Percentiles rank a stretch among this genome's conserved stretches.
These are phyloP conservation scores for Ramphastos sulfuratus DNA, from an alignment of 2,113 vertebrate species.

Conservation along the genomic window DNA sequence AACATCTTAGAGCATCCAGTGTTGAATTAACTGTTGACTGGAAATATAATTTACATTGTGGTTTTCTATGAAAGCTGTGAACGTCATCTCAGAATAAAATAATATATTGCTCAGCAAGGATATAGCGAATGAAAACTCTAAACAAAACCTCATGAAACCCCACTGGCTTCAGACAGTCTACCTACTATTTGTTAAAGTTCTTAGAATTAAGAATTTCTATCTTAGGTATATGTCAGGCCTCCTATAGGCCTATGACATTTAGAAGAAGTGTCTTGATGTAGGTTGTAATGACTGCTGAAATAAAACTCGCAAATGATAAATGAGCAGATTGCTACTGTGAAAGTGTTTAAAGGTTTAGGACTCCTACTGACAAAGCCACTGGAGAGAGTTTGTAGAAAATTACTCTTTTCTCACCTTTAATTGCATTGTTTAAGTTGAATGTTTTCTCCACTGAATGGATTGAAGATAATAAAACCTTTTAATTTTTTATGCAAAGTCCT, in stretches of 20 bases:
- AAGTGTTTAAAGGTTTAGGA: constrained; percentile 60
- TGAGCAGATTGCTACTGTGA: constrained; percentile 33
- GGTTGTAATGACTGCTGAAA: constrained; percentile 45
- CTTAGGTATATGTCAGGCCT: constrained; percentile 21
- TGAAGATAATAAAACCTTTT: constrained; percentile 57
- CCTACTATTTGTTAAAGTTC: neutral
- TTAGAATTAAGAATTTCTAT: constrained; percentile 5
- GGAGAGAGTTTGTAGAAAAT: constrained; percentile 59
- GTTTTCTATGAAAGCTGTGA: neutral
- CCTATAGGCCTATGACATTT: constrained; percentile 16
- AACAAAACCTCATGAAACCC: neutral
- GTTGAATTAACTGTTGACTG: neutral
- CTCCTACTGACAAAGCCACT: constrained; percentile 50
- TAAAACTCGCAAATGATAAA: constrained; percentile 33
- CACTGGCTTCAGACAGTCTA: neutral
- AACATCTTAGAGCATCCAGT: neutral
- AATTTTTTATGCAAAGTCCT: constrained; percentile 64
- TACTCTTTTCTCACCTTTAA: constrained; percentile 66
- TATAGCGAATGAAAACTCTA: neutral
- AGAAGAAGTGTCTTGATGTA: constrained; percentile 9
- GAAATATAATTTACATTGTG: neutral
- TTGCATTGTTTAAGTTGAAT: constrained; percentile 67
- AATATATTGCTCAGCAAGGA: neutral
- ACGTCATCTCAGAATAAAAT: neutral
- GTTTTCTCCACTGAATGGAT: constrained; percentile 28